A percentile compares a stretch with the other conserved stretches of the same genome.
phyloP scores from a whole-genome alignment of 2,113 vertebrate species.

The Paralichthys olivaceus region DNA sequence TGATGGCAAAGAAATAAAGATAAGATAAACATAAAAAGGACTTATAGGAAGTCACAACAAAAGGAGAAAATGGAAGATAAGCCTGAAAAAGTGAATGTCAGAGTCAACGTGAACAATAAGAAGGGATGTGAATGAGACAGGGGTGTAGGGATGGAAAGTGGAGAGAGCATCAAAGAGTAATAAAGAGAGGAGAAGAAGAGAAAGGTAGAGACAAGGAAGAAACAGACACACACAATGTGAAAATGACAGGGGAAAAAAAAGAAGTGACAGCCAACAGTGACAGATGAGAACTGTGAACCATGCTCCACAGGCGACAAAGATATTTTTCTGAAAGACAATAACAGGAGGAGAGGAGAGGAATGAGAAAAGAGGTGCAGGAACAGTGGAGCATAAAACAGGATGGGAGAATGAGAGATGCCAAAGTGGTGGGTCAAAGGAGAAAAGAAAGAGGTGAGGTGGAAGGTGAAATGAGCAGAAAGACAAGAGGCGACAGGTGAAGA shows the following conservation, averaged over 20 bases:
- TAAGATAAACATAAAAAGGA: background rate
- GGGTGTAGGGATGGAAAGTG: background rate
- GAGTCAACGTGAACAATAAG: background rate
- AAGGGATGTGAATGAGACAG: conserved; percentile 5
- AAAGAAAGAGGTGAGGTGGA: background rate
- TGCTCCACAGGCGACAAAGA: conserved; percentile 15
- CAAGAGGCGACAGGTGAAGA: background rate
- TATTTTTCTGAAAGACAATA: conserved; percentile 22
- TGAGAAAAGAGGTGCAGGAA: background rate
- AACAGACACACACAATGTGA: conserved; percentile 2
- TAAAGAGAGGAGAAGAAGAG: conserved; percentile 1
- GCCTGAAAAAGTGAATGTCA: conserved; percentile 2
- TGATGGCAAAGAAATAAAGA: background rate
- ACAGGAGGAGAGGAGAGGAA: background rate
- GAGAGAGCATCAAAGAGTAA: conserved; percentile 18
- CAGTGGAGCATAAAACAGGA: background rate
- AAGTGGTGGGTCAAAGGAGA: background rate
- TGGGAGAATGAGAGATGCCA: background rate
- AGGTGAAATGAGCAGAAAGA: conserved; percentile 1
- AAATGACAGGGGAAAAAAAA: conserved; percentile 7
- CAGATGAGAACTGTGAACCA: conserved; percentile 20
- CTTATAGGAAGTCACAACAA: background rate
- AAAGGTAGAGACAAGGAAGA: conserved; percentile 13
- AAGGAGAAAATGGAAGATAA: background rate
- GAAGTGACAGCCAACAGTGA: conserved; percentile 19